Base-by-base conservation (phyloP, 1,140 invertebrate species). In the Nomia melanderi region DNA sequence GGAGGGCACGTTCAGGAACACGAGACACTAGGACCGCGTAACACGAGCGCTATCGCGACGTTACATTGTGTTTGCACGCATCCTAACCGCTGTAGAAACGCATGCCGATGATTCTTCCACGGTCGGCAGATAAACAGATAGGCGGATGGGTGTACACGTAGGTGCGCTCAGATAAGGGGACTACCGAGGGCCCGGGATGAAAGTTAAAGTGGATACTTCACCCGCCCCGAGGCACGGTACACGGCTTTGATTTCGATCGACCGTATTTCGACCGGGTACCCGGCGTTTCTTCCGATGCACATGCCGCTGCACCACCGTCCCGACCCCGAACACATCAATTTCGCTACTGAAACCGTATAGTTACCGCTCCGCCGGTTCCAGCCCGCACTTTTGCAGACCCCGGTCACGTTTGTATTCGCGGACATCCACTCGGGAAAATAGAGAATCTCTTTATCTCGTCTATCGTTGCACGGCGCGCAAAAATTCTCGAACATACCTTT, bases 21-120 rank as follows among this genome's bases (percentile, higher is more conserved):
- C 65, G 33, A 63, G 59, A 59, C 77, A 65, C 70, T 75, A 84
- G 79, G 50, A 56, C 53, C 75, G 67, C 79, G 72, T 67, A 62
- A 79, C 78, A 71, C 77, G 72, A 63, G 65, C 65, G 78, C 54
- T 81, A 85, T 85, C 78, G 83, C 78, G 70, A 81, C 74, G 36
- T 85, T 75, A 85, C 82, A 84, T 84, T 85, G 83, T 81, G 82
- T 85, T 84, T 84, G 83, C 82, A 81, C 76, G 77, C 64, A 84
- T 84, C 70, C 78, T 84, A 78, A 84, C 83, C 82, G 67, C 56
- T 74, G 83, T 71, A 75, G 74, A 75, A 75, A 84, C 69, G 73
- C 78, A 80, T 84, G 78, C 78, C 79, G 82, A 75, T 78, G 83
- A 84, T 84, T 78, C 78, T 74, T 84, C 65, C 78, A 53, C 78